Evolutionary conservation across 2,888 invertebrate genomes (phyloP).

Genomic region (Pandemis heparana): DNA sequence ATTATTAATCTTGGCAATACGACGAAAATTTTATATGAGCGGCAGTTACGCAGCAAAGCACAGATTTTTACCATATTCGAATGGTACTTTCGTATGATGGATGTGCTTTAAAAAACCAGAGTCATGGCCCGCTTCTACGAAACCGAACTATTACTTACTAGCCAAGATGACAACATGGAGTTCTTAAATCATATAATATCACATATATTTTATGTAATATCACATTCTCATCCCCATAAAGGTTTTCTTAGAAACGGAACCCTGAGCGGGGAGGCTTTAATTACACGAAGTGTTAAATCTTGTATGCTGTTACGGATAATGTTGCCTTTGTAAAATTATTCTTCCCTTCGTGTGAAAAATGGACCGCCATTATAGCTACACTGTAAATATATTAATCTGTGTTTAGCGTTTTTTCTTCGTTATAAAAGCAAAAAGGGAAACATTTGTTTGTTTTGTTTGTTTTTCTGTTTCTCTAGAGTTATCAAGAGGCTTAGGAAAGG

Average conservation of each 20-base stretch:
- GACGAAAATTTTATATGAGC: too few species aligned
- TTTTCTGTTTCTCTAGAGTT: background rate
- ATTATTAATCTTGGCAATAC: too few species aligned
- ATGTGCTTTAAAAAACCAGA: too few species aligned
- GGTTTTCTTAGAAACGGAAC: background rate
- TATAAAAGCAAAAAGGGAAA: constrained; percentile 8
- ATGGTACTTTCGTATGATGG: too few species aligned
- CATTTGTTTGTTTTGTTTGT: background rate
- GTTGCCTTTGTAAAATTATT: constrained; percentile 30
- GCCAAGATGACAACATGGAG: too few species aligned
- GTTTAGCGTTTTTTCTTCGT: constrained; percentile 1
- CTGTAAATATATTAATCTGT: constrained; percentile 27
- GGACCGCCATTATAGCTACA: constrained; percentile 24
- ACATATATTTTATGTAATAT: background rate
- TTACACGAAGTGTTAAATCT: constrained; percentile 38
- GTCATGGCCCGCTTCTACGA: too few species aligned
- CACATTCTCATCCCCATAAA: background rate
- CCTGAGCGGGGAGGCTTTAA: constrained; percentile 9
- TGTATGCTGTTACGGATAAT: constrained; percentile 33
- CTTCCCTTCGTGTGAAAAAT: constrained; percentile 23
- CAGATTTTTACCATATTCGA: too few species aligned
- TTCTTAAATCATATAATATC: background rate
- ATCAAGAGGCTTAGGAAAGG: background rate
- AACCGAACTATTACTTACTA: too few species aligned
- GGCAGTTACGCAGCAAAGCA: too few species aligned